These are phyloP conservation scores for Marronus borbonicus DNA, from an alignment of 2,888 invertebrate genomes.

Conservation along the genomic window DNA sequence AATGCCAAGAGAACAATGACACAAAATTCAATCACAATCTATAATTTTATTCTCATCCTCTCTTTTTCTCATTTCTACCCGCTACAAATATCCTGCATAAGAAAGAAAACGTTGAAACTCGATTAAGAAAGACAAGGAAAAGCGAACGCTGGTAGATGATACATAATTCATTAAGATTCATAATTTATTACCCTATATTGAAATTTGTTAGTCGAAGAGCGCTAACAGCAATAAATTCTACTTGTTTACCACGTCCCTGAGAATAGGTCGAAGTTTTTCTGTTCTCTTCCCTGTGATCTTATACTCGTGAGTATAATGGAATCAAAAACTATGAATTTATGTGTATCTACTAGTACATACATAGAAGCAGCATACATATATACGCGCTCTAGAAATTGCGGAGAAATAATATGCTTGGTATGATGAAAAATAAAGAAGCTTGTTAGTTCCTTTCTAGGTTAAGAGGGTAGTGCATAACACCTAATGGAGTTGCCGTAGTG, in stretches of 20 bases:
- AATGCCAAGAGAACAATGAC: background rate
- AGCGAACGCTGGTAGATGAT: constrained; percentile 5
- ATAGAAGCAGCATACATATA: background rate
- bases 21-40: constrained; percentile 13
- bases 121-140: background rate
- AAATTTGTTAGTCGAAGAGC: constrained; percentile 35
- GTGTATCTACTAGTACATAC: too few species aligned
- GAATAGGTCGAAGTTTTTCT: background rate
- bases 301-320: background rate
- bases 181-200: constrained; percentile 43
- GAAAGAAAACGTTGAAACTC: background rate
- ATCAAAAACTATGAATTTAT: background rate
- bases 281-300: background rate
- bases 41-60: background rate
- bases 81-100: too few species aligned
- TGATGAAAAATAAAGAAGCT: constrained; percentile 1
- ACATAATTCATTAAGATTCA: constrained; percentile 42
- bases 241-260: constrained; percentile 19
- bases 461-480: background rate
- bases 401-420: background rate
- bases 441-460: constrained; percentile 1
- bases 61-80: background rate
- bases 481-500: background rate
- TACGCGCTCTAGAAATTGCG: too few species aligned
- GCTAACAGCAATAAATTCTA: constrained; percentile 30